Base-by-base conservation (phyloP, 2,888 invertebrate species). In the Amiota mariae region DNA sequence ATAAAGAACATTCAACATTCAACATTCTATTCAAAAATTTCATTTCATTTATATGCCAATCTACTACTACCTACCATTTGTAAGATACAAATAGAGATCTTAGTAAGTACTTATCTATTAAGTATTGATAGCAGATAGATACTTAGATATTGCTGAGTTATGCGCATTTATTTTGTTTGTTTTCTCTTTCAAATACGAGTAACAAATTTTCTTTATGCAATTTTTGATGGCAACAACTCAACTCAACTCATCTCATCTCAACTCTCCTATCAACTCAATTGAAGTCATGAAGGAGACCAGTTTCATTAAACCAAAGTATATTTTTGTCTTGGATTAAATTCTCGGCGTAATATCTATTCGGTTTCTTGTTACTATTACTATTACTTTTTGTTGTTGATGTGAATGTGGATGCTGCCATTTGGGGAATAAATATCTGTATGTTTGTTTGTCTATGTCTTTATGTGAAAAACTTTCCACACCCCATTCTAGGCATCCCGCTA, bases 271-370 rank as follows among this genome's bases (percentile, higher is more conserved):
- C 36, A 6, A 36, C 3, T 36, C 36, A 24, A 24, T 24, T 24
- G 24, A 2, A 36, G 36, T 6, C n/a, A n/a, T n/a, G n/a, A 36
- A 36, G 36, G 4, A 36, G 36, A 2, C 36, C 36, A 36, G 36
- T 36, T 36, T 36, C 36, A 36, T 36, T 36, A 36, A 36, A 36
- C 36, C 36, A 36, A 36, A 36, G 36, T 36, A 36, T 36, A 2
- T 36, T 36, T 36, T 36, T 36, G 46, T 59, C 54, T 51, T 46
- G 67, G 51, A 68, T 68, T 68, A 68, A 68, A 68, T 68, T 68
- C 67, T 51, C 51, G 51, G 67, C 67, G 54, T 54, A 51, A 54
- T 68, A 68, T 68, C 18, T 68, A 24, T 6, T 46, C n/a, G 9
- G 36, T 6, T 36, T 36, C 36, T 36, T 36, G 36, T 36, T 36